Conservation (phyloP, 2,797 vertebrate genomes). For the Philypnodon macrostomus region DNA sequence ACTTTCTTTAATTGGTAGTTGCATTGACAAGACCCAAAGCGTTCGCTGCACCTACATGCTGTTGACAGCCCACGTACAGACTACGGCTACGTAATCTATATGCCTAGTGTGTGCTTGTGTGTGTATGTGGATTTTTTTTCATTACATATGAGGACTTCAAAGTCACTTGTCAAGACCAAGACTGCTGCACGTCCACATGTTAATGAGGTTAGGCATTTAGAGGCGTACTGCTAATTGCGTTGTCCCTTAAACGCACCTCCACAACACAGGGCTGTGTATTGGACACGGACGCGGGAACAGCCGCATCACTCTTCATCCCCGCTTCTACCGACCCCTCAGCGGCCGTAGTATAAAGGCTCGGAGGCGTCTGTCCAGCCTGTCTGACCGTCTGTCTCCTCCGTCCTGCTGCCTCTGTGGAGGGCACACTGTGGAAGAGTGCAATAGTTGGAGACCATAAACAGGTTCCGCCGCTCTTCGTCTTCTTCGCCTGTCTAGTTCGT, state of each 20-base stretch:
- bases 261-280: background rate
- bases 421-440: slow-evolving; percentile 19
- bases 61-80: slow-evolving; percentile 39
- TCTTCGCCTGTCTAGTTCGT: background rate
- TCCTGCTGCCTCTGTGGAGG: slow-evolving; percentile 14
- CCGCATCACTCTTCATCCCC: slow-evolving; percentile 42
- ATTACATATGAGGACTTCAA: background rate
- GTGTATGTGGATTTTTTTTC: background rate
- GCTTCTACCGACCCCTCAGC: background rate
- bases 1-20: slow-evolving; percentile 43
- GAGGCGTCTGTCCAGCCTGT: slow-evolving; percentile 32
- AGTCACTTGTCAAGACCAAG: slow-evolving; percentile 2
- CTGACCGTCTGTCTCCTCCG: background rate
- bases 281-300: slow-evolving; percentile 16
- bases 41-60: slow-evolving; percentile 44
- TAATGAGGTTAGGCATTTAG: slow-evolving; percentile 12
- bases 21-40: slow-evolving; percentile 22
- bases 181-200: background rate
- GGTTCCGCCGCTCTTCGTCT: slow-evolving; percentile 18
- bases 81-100: slow-evolving; percentile 46
- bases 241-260: background rate
- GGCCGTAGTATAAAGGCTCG: slow-evolving; percentile 19
- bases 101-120: slow-evolving; percentile 1
- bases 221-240: background rate
- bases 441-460: slow-evolving; percentile 42